Base-by-base conservation (phyloP, 2,113 vertebrate species). In the Hydropotes inermis region DNA sequence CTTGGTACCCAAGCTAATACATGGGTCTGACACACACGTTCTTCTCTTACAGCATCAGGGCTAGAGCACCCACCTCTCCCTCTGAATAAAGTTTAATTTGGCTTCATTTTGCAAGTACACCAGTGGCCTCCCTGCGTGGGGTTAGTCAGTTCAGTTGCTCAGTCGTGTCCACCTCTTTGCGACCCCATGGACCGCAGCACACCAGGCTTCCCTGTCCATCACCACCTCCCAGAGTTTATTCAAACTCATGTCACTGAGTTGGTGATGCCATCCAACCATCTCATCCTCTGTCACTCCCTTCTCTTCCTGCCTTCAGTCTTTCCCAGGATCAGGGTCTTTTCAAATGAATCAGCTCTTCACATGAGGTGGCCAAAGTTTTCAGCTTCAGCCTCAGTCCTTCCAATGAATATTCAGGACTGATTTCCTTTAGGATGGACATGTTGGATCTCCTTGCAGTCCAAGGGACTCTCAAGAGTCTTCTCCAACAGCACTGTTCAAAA, bases 61-160 rank as follows among this genome's bases (percentile, higher is more conserved):
- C 30, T 92, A 45, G 33, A 85, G 74, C 5, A 19, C 58, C 17
- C 39, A 60, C 27, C n/a, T 64, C n/a, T 82, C 47, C 39, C 67
- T 91, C 30, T 23, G 5, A 94, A 85, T 52, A 92, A 87, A 91
- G 43, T 94, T 76, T 47, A 88, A 87, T 50, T 89, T 60, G 27
- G 33, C 78, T 88, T 88, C 54, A 70, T 54, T 97, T 81, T 50
- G 27, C 2, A 92, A 30, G 36, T 28, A 19, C 60, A n/a, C 25
- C 7, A 74, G 12, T 2, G 6, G 3, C 27, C 16, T 60, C 27
- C 19, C 11, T 39, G 5, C 3, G 19, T 74, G 10, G 10, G 21
- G 12, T 74, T 23, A 74, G 67, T 25, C 19, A 39, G 2, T 21
- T 70, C 8, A 70, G 67, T 70, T 70, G 67, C n/a, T 39, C n/a